These are phyloP conservation scores for Asarcornis scutulata DNA, from an alignment of 2,113 vertebrate genomes.

Conservation along the genomic window DNA sequence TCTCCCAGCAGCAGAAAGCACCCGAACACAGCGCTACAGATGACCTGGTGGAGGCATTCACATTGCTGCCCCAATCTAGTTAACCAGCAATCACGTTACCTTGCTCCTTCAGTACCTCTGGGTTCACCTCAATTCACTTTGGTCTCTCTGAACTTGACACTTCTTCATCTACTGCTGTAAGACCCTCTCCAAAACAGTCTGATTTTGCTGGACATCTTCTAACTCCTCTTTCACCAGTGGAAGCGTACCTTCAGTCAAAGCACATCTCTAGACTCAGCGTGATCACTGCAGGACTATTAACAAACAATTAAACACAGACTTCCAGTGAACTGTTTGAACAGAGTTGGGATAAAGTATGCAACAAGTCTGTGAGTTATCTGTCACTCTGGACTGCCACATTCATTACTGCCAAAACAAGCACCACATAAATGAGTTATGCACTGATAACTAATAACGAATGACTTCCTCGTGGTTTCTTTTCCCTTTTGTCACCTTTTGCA, in stretches of 20 bases:
- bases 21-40: background rate
- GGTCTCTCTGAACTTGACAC: background rate
- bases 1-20: background rate
- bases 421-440: background rate
- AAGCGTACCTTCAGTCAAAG: background rate
- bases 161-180: background rate
- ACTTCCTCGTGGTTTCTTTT: background rate
- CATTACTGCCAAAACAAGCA: background rate
- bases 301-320: background rate
- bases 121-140: slow-evolving; percentile 44
- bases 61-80: slow-evolving; percentile 14
- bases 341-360: background rate
- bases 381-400: background rate
- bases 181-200: background rate
- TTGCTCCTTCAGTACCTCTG: slow-evolving; percentile 20
- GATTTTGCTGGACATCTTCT: background rate
- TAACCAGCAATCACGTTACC: slow-evolving; percentile 24
- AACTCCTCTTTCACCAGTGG: background rate
- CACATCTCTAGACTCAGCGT: background rate
- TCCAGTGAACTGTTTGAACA: background rate
- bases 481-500: background rate
- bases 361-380: background rate
- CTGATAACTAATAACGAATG: background rate
- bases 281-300: background rate
- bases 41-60: background rate